Percentiles rank a stretch among this genome's conserved stretches.
These are phyloP conservation scores for Aquatica leii DNA, from an alignment of 2,888 invertebrate species.

Conservation along the genomic window DNA sequence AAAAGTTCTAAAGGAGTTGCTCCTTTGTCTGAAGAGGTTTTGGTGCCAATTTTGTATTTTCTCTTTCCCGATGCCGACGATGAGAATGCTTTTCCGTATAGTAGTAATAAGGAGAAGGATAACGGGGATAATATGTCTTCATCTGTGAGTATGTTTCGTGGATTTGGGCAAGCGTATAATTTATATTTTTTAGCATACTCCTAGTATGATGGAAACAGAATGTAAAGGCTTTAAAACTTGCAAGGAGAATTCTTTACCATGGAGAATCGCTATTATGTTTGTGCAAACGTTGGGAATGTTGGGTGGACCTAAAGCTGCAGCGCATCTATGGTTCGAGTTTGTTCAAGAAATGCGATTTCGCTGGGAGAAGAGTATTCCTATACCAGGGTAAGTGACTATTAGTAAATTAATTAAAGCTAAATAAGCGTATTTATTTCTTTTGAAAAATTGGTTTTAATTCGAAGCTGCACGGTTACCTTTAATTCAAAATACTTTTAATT, in stretches of 20 bases:
- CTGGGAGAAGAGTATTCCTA: conserved; percentile 81
- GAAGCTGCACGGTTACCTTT: too few relatives aligned
- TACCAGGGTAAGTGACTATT: conserved; percentile 85
- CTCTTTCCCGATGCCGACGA: conserved; percentile 89
- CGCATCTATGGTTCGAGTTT: conserved; percentile 95
- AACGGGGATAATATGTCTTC: conserved; percentile 13
- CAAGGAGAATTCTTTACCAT: conserved; percentile 78
- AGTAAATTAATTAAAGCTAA: too few relatives aligned
- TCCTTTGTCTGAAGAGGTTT: conserved; percentile 78
- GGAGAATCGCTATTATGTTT: conserved; percentile 80
- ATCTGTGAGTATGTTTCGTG: conserved; percentile 18
- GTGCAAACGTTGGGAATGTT: conserved; percentile 78
- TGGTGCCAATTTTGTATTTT: conserved; percentile 81
- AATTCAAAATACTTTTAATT: too few relatives aligned
- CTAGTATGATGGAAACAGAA: conserved; percentile 38
- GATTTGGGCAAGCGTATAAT: too few relatives aligned
- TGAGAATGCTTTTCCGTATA: conserved; percentile 66
- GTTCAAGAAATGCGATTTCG: conserved; percentile 87
- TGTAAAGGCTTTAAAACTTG: conserved; percentile 71
- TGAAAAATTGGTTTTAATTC: too few relatives aligned
- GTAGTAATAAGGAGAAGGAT: conserved; percentile 47
- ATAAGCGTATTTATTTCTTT: too few relatives aligned
- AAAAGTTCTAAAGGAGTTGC: conserved; percentile 68
- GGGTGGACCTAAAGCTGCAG: conserved; percentile 77
- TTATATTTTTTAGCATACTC: conserved; percentile 43